phyloP scores from a whole-genome alignment of 1,140 invertebrate genomes.

The Papilio aristodemus region DNA sequence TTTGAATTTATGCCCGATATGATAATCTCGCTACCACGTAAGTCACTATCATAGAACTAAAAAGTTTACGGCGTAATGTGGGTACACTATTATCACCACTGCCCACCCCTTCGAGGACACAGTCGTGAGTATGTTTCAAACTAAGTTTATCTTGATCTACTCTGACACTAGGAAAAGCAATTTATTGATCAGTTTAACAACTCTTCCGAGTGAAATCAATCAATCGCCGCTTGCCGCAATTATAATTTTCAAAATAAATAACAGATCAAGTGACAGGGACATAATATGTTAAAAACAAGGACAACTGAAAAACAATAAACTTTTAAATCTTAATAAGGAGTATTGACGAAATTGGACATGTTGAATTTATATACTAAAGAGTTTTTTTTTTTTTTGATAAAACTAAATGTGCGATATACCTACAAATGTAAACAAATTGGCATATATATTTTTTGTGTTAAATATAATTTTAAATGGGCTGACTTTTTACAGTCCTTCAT shows the following conservation, averaged over 20 bases:
- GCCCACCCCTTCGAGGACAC: too few relatives aligned
- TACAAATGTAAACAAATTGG: slow-evolving; percentile 5
- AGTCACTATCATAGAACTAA: too few relatives aligned
- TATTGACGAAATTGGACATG: not conserved
- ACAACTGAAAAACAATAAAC: not conserved
- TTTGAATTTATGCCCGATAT: too few relatives aligned
- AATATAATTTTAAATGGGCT: slow-evolving; percentile 50
- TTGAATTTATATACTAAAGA: not conserved
- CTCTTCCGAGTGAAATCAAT: slow-evolving; percentile 50
- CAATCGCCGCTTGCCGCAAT: slow-evolving; percentile 24
- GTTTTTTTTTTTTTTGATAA: not conserved
- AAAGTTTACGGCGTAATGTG: too few relatives aligned
- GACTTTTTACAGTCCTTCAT: slow-evolving; percentile 61
- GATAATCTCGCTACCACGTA: too few relatives aligned
- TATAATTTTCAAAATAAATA: slow-evolving; percentile 24
- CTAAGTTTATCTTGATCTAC: slow-evolving; percentile 52
- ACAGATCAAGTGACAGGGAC: not conserved
- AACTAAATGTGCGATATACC: not conserved
- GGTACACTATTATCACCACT: too few relatives aligned
- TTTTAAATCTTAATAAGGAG: slow-evolving; percentile 4
- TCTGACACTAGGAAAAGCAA: slow-evolving; percentile 47
- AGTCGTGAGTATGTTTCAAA: too few relatives aligned
- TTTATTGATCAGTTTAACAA: slow-evolving; percentile 54
- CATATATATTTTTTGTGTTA: slow-evolving; percentile 33
- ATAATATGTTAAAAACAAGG: not conserved